phyloP scores from a whole-genome alignment of 2,888 invertebrate species.

The Vanessa cardui region DNA sequence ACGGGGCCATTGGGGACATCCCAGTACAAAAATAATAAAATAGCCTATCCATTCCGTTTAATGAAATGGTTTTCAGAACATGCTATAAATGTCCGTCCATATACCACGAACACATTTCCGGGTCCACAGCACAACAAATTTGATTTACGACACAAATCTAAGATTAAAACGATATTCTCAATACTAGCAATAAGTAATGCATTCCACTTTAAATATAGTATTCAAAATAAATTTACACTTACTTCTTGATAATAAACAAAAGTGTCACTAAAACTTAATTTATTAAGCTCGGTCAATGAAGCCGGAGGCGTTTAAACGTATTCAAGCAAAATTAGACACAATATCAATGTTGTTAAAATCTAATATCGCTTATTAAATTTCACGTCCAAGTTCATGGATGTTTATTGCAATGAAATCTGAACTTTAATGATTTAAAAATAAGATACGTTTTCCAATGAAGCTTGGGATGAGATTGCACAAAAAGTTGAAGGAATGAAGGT shows the following conservation, averaged over 20 bases:
- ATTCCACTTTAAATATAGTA: slow-evolving; percentile 20
- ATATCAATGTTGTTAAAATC: slow-evolving; percentile 38
- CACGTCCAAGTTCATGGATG: slow-evolving; percentile 32
- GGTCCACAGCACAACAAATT: not conserved
- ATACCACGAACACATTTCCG: too few relatives aligned
- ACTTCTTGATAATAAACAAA: slow-evolving; percentile 34
- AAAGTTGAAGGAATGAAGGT: slow-evolving; percentile 60
- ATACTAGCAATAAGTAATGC: slow-evolving; percentile 6
- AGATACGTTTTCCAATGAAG: slow-evolving; percentile 35
- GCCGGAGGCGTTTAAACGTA: slow-evolving; percentile 1
- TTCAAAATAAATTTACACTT: slow-evolving; percentile 24
- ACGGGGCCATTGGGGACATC: too few relatives aligned
- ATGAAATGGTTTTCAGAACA: too few relatives aligned
- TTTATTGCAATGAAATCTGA: slow-evolving; percentile 25
- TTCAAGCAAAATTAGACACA: slow-evolving; percentile 32
- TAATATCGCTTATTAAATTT: slow-evolving; percentile 38
- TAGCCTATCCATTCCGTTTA: too few relatives aligned
- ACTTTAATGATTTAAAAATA: slow-evolving; percentile 34
- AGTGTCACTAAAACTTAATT: slow-evolving; percentile 35
- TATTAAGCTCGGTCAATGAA: slow-evolving; percentile 33
- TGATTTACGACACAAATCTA: slow-evolving; percentile 8
- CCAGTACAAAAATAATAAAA: too few relatives aligned
- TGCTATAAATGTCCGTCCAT: too few relatives aligned
- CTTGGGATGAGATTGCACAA: slow-evolving; percentile 43
- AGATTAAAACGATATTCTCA: not conserved